Evolutionary conservation across 2,888 invertebrate genomes (phyloP).

Genomic region (Apamea anceps): DNA sequence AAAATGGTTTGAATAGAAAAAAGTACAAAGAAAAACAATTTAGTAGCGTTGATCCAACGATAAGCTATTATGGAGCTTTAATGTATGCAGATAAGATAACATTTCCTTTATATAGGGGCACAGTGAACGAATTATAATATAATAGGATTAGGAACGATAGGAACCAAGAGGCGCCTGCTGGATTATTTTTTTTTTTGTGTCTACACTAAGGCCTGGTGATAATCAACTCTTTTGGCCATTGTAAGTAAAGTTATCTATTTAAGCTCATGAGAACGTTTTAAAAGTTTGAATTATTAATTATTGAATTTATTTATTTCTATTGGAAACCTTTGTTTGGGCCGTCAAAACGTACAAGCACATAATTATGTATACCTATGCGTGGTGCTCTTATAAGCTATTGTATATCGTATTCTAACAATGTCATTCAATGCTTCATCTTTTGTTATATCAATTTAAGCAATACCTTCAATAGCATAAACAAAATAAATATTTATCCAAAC

Average conservation of each 20-base stretch:
- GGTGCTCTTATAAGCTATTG: not conserved
- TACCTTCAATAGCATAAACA: constrained; percentile 23
- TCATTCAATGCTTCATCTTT: not conserved
- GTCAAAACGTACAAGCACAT: not conserved
- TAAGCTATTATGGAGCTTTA: constrained; percentile 57
- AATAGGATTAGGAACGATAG: constrained; percentile 71
- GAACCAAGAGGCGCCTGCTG: constrained; percentile 62
- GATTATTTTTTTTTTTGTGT: constrained; percentile 75
- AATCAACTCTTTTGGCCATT: constrained; percentile 68
- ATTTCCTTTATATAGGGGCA: constrained; percentile 49
- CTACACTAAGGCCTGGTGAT: constrained; percentile 67
- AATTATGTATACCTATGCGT: not conserved
- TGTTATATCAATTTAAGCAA: not conserved
- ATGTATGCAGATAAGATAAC: constrained; percentile 61
- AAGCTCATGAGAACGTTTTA: constrained; percentile 28
- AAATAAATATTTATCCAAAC: constrained; percentile 65
- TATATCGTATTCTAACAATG: not conserved
- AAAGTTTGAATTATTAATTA: constrained; percentile 13
- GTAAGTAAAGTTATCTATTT: constrained; percentile 44
- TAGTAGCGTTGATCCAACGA: constrained; percentile 57
- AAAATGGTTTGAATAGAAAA: constrained; percentile 48
- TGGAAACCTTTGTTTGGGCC: not conserved
- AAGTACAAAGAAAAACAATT: constrained; percentile 52
- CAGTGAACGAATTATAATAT: constrained; percentile 66
- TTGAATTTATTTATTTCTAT: not conserved